Conservation (phyloP, 2,888 invertebrate species). For the Auanema sp. region DNA sequence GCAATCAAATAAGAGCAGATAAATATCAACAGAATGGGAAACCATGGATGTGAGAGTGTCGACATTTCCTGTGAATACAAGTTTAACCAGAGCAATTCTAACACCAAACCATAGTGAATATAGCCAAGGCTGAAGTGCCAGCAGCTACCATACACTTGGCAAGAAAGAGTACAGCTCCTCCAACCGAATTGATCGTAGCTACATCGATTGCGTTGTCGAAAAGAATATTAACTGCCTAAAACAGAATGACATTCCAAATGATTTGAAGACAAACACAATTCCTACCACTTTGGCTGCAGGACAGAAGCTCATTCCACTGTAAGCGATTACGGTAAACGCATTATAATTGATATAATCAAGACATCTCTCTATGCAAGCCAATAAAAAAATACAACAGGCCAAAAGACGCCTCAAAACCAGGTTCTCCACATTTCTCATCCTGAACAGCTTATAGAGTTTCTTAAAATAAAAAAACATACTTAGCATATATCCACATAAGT, state of each 20-base stretch:
- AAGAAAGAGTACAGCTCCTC: conserved; percentile 87
- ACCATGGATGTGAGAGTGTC: conserved; percentile 14
- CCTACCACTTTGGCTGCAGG: conserved; percentile 83
- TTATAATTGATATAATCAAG: conserved; percentile 89
- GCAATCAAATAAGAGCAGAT: conserved; percentile 71
- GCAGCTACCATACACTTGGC: conserved; percentile 78
- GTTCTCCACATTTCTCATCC: conserved; percentile 63
- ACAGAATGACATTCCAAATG: conserved; percentile 35
- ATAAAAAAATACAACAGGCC: conserved; percentile 84
- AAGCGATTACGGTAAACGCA: conserved; percentile 89
- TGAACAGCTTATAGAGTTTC: conserved; percentile 37
- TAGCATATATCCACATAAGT: conserved; percentile 65
- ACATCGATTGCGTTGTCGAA: conserved; percentile 83
- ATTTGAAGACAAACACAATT: conserved; percentile 35
- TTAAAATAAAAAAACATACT: conserved; percentile 65
- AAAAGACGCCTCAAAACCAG: conserved; percentile 65
- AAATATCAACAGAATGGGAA: conserved; percentile 14
- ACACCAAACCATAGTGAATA: conserved; percentile 69
- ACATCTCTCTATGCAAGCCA: conserved; percentile 86
- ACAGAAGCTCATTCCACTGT: conserved; percentile 86
- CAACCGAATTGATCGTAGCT: conserved; percentile 86
- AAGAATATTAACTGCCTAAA: conserved; percentile 82
- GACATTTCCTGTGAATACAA: not conserved
- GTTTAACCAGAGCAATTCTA: not conserved
- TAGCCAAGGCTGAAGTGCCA: conserved; percentile 71